A percentile compares a stretch with the other conserved stretches of the same genome.
These are phyloP conservation scores for Sarcophilus harrisii DNA, from an alignment of 2,797 vertebrate genomes.

Conservation along the genomic window DNA sequence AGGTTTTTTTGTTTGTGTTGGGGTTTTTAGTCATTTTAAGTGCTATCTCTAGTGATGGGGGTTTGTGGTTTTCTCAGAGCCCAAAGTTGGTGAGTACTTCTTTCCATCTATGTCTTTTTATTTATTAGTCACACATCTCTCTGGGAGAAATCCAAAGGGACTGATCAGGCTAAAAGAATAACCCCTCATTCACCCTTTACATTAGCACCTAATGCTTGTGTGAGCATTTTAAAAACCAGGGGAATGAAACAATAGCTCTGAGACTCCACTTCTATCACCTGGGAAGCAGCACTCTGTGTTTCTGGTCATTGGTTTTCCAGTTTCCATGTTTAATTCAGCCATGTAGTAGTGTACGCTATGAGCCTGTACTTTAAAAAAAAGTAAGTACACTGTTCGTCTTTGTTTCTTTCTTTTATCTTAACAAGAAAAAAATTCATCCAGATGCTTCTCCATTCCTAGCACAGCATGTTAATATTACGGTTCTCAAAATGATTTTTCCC, in stretches of 20 bases:
- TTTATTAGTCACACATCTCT: conserved; percentile 44
- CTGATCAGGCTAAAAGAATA: conserved; percentile 43
- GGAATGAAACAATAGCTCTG: conserved; percentile 52
- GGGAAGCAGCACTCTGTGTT: conserved; percentile 64
- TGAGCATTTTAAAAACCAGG: conserved; percentile 70
- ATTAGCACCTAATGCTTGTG: conserved; percentile 67
- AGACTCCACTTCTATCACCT: conserved; percentile 67
- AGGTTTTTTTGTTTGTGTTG: not conserved
- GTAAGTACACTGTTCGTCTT: conserved; percentile 86
- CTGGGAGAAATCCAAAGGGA: conserved; percentile 36
- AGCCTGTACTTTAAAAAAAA: conserved; percentile 85
- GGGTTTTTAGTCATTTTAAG: not conserved
- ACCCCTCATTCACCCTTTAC: not conserved
- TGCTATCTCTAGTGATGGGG: conserved; percentile 23
- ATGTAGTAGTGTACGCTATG: conserved; percentile 83
- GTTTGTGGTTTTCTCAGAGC: conserved; percentile 62
- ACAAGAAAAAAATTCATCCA: conserved; percentile 72
- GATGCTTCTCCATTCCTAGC: conserved; percentile 75
- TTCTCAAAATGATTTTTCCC: conserved; percentile 83
- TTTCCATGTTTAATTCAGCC: conserved; percentile 86
- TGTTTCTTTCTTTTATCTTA: conserved; percentile 72
- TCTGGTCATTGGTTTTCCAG: conserved; percentile 82
- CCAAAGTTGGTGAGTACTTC: conserved; percentile 62
- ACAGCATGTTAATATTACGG: conserved; percentile 78
- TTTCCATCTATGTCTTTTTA: conserved; percentile 58